These are phyloP conservation scores for Zoanthus sociatus DNA, from an alignment of 92 coral and sea anemone genomes.

Conservation along the genomic window DNA sequence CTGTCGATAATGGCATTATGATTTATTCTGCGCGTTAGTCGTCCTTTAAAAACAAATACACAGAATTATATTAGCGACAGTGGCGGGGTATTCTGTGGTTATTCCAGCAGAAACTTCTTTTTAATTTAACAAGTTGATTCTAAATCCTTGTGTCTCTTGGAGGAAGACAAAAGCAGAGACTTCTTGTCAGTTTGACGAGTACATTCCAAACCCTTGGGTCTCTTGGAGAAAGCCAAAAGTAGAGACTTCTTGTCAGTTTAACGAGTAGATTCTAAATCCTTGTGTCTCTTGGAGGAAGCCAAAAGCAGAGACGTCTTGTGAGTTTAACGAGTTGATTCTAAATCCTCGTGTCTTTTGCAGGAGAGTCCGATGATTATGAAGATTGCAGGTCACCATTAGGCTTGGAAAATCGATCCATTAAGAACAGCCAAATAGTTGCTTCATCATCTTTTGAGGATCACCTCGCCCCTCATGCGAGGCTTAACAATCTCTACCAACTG, in stretches of 20 bases:
- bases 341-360: background rate
- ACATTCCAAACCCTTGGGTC: background rate
- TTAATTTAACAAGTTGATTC: background rate
- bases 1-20: too few relatives aligned
- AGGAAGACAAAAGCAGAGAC: background rate
- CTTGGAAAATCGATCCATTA: conserved; percentile 76
- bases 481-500: conserved; percentile 58
- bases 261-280: background rate
- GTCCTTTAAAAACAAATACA: too few relatives aligned
- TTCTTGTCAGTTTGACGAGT: background rate
- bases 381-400: conserved; percentile 91
- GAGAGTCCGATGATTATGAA: conserved; percentile 37
- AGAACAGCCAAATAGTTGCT: conserved; percentile 75
- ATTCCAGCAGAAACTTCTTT: background rate
- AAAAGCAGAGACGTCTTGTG: background rate
- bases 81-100: too few relatives aligned
- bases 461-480: conserved; percentile 73
- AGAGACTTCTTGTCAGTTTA: background rate
- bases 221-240: background rate
- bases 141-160: background rate
- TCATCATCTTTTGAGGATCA: conserved; percentile 79
- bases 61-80: too few relatives aligned
- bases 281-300: background rate
- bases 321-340: background rate
- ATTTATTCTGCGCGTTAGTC: too few relatives aligned